A percentile compares a stretch with the other conserved stretches of the same genome.
Conservation (phyloP, 2,797 vertebrate genomes). For the Erpetoichthys calabaricus region DNA sequence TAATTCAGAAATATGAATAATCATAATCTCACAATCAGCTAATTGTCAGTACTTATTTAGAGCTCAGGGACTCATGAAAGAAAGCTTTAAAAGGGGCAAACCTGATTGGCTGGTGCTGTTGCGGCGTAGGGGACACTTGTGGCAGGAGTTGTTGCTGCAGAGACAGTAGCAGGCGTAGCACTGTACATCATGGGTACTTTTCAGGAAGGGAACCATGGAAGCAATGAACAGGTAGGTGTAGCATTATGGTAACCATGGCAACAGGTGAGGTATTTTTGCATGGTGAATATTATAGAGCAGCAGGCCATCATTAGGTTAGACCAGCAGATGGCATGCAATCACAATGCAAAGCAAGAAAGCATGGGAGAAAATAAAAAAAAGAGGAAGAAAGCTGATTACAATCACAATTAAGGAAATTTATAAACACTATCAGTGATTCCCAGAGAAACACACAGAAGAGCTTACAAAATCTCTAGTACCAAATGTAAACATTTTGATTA, state of each 20-base stretch:
- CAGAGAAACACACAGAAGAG: constrained; percentile 48
- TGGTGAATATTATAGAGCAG: constrained; percentile 88
- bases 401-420: constrained; percentile 85
- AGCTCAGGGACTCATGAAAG: constrained; percentile 87
- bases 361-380: constrained; percentile 71
- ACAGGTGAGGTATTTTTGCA: constrained; percentile 77
- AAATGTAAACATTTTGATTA: neutral
- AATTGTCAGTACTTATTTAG: constrained; percentile 79
- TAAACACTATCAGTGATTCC: constrained; percentile 66
- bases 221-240: constrained; percentile 99
- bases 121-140: constrained; percentile 99
- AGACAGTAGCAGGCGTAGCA: constrained; percentile 99
- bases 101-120: constrained; percentile 99
- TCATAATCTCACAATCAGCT: constrained; percentile 30
- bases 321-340: constrained; percentile 98
- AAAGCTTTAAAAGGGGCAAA: constrained; percentile 99
- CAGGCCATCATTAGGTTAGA: constrained; percentile 96
- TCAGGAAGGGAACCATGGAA: constrained; percentile 99
- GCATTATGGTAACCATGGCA: constrained; percentile 90
- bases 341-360: constrained; percentile 96
- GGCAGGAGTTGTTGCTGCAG: constrained; percentile 99
- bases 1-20: constrained; percentile 11
- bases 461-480: neutral
- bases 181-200: constrained; percentile 99
- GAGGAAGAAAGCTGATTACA: constrained; percentile 82